Evolutionary conservation across 2,888 invertebrate species (phyloP), one percentile per base, ranked within the genome.

Genomic region (Acanthosepion lycidas): DNA sequence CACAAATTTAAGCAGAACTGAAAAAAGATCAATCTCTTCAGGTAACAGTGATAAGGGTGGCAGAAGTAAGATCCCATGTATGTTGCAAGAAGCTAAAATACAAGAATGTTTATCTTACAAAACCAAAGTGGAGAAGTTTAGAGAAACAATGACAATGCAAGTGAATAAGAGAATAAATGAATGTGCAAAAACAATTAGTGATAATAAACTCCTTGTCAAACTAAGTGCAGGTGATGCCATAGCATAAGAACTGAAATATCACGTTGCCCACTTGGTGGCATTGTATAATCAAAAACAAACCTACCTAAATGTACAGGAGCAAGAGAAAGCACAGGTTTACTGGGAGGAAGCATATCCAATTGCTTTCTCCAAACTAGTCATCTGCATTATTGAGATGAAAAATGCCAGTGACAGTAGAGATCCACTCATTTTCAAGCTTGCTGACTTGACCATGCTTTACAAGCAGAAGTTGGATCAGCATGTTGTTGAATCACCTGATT

Each of bases 391-490:
- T 12, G 64, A 64, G 64, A 64, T 64, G 64, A 64, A 64, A 64
- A 0, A 6, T 64, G 64, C 28, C n/a, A 92, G 91, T 94, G 94
- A 94, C 6, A 28, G 91, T 94, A 20, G 9, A 94, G 48, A 94
- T 5, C 92, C 92, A 48, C 48, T 18, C 8, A 92, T 94, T 78
- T 94, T 91, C 28, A 94, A 28, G 94, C 91, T 91, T 91, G 91
- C 94, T 48, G 51, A 94, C 91, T 49, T 94, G 53, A 91, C 91
- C 91, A 91, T 3, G 91, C 91, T 91, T 51, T 94, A 51, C 91
- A 94, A 91, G 28, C 91, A 94, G 94, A 91, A 91, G 42, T 49
- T 94, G 48, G 49, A 94, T n/a, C 51, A 48, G 42, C 51, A 49
- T 12, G 26, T 23, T 91, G 91, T 94, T 91, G 91, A 94, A 15